Percentiles rank a stretch among this genome's conserved stretches.
These are phyloP conservation scores for Oeneis ivallda DNA, from an alignment of 2,888 invertebrate species.

Conservation along the genomic window DNA sequence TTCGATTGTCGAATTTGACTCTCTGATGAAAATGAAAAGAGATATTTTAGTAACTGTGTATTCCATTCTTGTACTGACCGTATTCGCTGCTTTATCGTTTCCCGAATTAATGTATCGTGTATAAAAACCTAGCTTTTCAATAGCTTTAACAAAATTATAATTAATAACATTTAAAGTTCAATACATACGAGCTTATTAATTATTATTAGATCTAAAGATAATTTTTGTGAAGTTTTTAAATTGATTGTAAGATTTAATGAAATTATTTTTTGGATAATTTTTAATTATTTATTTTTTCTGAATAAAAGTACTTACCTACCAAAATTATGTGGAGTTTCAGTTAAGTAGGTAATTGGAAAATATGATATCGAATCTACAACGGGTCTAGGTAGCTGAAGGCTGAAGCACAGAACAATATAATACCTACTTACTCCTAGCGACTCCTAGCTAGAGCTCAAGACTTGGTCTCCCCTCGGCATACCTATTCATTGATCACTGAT, in stretches of 20 bases:
- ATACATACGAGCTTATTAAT: no score
- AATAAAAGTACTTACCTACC: neutral
- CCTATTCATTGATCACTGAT: no score
- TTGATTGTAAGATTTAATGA: constrained; percentile 3
- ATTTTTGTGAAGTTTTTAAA: constrained; percentile 5
- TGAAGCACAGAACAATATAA: neutral
- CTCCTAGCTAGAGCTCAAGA: no score
- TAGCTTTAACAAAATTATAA: no score
- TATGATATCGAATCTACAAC: no score
- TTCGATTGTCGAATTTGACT: constrained; percentile 45
- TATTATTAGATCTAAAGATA: no score
- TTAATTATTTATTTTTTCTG: constrained; percentile 4
- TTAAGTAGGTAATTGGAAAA: neutral
- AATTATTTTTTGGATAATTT: neutral
- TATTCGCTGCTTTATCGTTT: constrained; percentile 71
- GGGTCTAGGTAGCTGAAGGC: neutral
- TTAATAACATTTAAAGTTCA: no score
- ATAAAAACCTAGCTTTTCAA: no score
- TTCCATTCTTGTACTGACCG: constrained; percentile 68
- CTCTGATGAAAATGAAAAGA: constrained; percentile 63
- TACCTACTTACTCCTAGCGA: no score
- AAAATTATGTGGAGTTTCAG: neutral
- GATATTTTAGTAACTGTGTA: constrained; percentile 71
- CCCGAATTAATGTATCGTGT: constrained; percentile 42
- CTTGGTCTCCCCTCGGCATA: no score